A percentile compares a stretch with the other conserved stretches of the same genome.
These are phyloP conservation scores for Spisula solida DNA, from an alignment of 2,888 invertebrate genomes.

Conservation along the genomic window DNA sequence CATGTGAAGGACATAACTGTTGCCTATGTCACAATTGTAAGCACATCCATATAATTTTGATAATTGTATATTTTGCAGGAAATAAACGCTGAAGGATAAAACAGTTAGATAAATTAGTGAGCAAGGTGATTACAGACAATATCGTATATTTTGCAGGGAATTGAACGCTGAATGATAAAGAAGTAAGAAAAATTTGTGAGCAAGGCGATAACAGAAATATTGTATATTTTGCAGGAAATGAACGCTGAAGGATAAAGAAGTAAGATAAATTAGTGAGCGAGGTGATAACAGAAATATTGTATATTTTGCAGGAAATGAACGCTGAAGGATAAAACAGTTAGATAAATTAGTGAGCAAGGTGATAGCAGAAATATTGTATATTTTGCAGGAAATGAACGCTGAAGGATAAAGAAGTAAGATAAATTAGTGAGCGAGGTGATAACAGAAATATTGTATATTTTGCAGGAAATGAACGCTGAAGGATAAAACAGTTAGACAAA, in stretches of 20 bases:
- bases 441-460: slow-evolving; percentile 58
- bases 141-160: slow-evolving; percentile 14
- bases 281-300: slow-evolving; percentile 71
- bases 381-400: too few relatives aligned
- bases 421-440: slow-evolving; percentile 67
- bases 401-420: too few relatives aligned
- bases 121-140: too few relatives aligned
- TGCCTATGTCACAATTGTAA: too few relatives aligned
- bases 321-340: neutral
- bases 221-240: slow-evolving; percentile 14
- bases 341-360: slow-evolving; percentile 56
- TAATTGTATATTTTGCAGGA: neutral
- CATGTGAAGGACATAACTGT: too few relatives aligned
- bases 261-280: too few relatives aligned
- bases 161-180: too few relatives aligned
- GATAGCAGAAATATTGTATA: slow-evolving; percentile 67
- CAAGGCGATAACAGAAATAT: too few relatives aligned
- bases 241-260: too few relatives aligned
- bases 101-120: slow-evolving; percentile 56
- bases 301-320: neutral
- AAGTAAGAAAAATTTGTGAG: too few relatives aligned
- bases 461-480: neutral
- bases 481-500: slow-evolving; percentile 15
- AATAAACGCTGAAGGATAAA: slow-evolving; percentile 28
- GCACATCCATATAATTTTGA: too few relatives aligned